Evolutionary conservation across 2,797 vertebrate species (phyloP), one percentile per base, ranked within the genome.

Genomic region (Alauda arvensis): DNA sequence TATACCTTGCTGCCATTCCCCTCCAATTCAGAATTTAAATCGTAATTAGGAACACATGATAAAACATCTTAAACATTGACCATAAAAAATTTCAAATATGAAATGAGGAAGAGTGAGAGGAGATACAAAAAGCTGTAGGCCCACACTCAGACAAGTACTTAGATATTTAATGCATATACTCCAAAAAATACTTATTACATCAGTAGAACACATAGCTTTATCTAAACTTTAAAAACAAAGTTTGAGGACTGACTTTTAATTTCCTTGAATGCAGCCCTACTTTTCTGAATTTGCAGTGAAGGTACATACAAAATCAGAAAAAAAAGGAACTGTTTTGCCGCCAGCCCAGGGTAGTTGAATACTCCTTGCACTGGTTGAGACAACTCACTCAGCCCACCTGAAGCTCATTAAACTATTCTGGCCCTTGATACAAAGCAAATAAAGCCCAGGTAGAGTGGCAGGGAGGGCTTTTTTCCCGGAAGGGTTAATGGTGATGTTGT

Each of bases 11-110:
- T 49, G 2, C 18, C 12, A 37, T 80, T 63, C 33, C 3, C 8
- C 5, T 49, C n/a, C 20, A 55, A 17, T 10, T 20, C 3, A 62
- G 52, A 63, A 21, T 18, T 56, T 42, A 80, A 72, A 15, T 1
- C 28, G 13, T 6, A 33, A 40, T 11, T 48, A 56, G 5, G 4
- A 56, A 66, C 0, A 0, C 4, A 16, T 2, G 2, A 39, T 8
- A 42, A 76, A 45, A 28, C 37, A 18, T 21, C 42, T 18, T 9
- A 60, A 59, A 39, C 6, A 12, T 2, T 42, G 5, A 34, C 6
- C 5, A 68, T 23, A 12, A 63, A 70, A 66, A 29, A 19, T 23
- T 3, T 28, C 20, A 57, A 26, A 21, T 7, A 49, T 5, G 0
- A 80, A 52, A 62, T 19, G 9, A 33, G 8, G 5, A 63, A 19